phyloP scores from a whole-genome alignment of 2,113 vertebrate genomes.

The Calypte anna region DNA sequence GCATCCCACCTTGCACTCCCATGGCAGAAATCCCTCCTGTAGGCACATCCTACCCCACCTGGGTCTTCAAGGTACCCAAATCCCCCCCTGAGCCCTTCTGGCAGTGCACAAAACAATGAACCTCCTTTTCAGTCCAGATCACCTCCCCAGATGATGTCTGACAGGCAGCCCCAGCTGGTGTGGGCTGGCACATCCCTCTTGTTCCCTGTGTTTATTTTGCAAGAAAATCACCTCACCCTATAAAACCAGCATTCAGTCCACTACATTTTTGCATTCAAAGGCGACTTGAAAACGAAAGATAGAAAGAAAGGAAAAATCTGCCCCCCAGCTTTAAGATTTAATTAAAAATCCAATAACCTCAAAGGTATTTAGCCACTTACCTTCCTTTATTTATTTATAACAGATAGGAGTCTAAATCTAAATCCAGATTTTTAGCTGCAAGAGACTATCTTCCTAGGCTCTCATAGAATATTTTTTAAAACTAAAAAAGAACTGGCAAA shows the following conservation, averaged over 20 bases:
- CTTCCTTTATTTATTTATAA: background rate
- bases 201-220: background rate
- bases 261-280: background rate
- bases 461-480: slow-evolving; percentile 52
- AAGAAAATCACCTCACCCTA: background rate
- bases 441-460: slow-evolving; percentile 1
- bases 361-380: background rate
- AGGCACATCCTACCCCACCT: background rate
- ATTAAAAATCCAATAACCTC: background rate
- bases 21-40: accelerated
- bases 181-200: background rate
- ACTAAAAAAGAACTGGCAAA: background rate
- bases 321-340: background rate
- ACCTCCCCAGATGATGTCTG: background rate
- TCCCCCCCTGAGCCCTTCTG: background rate
- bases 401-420: background rate
- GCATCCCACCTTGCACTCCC: accelerated
- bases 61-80: background rate
- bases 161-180: background rate
- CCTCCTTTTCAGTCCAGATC: background rate
- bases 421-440: slow-evolving; percentile 19
- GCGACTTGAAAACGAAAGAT: background rate
- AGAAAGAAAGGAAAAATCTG: background rate
- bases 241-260: background rate
- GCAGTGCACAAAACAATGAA: background rate